Evolutionary conservation across 2,797 vertebrate species (phyloP), one percentile per base, ranked within the genome.

Genomic region (Phrynocephalus vlangalii): DNA sequence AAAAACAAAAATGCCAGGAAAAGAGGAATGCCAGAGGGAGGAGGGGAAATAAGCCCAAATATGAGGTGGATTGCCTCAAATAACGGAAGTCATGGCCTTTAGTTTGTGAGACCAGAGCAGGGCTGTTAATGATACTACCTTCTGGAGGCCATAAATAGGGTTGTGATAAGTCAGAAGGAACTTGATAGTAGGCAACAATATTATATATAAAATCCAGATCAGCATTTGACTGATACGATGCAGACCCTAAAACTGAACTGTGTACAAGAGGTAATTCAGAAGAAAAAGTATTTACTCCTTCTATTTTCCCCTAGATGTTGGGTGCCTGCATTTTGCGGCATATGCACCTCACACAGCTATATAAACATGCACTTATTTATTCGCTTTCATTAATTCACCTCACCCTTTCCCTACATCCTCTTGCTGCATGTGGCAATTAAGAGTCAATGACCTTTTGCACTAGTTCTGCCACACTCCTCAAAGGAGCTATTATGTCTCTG

Each of bases 401-500:
- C 86, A 88, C 80, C 79, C 0, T 89, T 91, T 0, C 20, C 72
- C 88, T 91, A 79, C 88, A 91, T 90, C 86, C 86, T 89, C 70
- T 94, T 93, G 88, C 89, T 86, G 80, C 88, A 87, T 88, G 81
- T 79, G 90, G 89, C 92, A 88, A 83, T 85, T 85, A 83, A 91
- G 72, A 86, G 86, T 91, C 91, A 92, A 93, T 87, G 91, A 94
- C 94, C 92, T 93, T 95, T 93, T 88, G 93, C 68, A 75, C 87
- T 91, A 93, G 86, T 93, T 95, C 86, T 82, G 88, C 89, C 82
- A 78, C 88, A 90, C 38, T 82, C 91, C 92, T 96, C 92, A 96
- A 96, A 96, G 94, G 89, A 86, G 87, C 91, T 89, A 91, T 95
- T 96, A 94, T 95, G 90, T 91, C 84, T 87, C 92, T 91, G 82